Percentiles rank a stretch among this genome's conserved stretches.
Evolutionary conservation across 2,113 vertebrate genomes (phyloP).

Genomic region (Malurus cyaneus): DNA sequence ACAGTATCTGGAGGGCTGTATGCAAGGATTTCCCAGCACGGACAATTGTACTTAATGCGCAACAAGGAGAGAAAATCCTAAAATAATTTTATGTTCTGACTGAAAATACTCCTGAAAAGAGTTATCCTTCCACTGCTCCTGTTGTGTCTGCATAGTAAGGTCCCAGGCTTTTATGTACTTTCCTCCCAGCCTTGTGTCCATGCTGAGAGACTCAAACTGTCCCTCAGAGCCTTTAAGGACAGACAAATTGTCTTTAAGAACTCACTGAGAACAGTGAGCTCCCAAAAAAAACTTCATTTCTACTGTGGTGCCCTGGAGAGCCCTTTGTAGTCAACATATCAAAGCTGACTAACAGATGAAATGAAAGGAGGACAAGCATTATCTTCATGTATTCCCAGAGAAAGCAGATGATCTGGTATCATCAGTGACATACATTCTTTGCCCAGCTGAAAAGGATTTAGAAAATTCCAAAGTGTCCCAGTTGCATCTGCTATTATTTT

Average conservation of each 20-base stretch:
- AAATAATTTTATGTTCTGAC: background rate
- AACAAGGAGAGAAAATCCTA: background rate
- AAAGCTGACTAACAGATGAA: background rate
- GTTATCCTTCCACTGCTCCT: background rate
- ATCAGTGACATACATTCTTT: background rate
- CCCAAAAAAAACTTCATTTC: background rate
- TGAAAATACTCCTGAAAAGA: background rate
- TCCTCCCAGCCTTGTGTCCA: background rate
- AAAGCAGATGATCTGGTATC: background rate
- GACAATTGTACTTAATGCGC: too few species aligned
- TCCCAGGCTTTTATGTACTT: background rate
- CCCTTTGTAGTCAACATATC: background rate
- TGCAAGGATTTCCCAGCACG: background rate
- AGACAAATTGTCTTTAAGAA: background rate
- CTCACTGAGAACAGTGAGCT: background rate
- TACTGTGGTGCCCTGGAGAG: background rate
- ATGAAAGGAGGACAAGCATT: background rate
- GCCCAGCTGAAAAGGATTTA: background rate
- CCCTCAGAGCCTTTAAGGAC: background rate
- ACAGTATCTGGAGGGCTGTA: background rate
- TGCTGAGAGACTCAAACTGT: background rate
- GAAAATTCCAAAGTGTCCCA: background rate
- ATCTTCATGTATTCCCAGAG: background rate
- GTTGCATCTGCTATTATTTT: constrained; percentile 4
- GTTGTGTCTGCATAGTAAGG: background rate